Base-by-base conservation (phyloP, 2,888 invertebrate species). In the Nasonovia ribisnigri region DNA sequence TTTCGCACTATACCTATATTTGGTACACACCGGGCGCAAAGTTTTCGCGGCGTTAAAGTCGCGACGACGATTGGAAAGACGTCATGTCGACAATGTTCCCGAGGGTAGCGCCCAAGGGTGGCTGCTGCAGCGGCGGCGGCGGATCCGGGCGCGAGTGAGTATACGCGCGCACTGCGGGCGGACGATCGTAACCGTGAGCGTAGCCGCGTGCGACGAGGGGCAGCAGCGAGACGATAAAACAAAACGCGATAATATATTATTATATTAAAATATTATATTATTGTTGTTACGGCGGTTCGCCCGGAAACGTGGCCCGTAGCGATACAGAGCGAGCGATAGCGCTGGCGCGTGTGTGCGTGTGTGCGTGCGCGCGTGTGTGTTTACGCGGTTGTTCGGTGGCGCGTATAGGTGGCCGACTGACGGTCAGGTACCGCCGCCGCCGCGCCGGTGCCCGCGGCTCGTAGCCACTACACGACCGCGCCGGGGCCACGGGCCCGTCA, bases 401-500 rank as follows among this genome's bases (percentile, higher is more conserved):
- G 93, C 77, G 92, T 84, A 93, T 57, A 93, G 89, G 93, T 89
- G 93, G 89, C 89, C 93, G 93, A 93, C 93, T 93, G 93, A 93
- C 93, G 92, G 89, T 84, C 93, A 54, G 84, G 89, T 84, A 84
- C 42, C 36, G 67, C 88, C 29, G 92, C 88, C 92, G 92, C 54
- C 36, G 51, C 43, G 77, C 84, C 92, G 88, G 93, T 93, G 93
- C 93, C 93, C 93, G 89, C 93, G 93, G 93, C 93, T 84, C 89
- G 54, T 46, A 46, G 88, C 92, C 88, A 57, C 54, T 84, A 57
- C 84, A 60, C 92, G 92, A 20, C 48, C 67, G 51, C 42, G 57
- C 60, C 86, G 67, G 88, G 87, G 88, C 88, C 84, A n/a, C 77
- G 77, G 29, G 48, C 54, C 88, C 84, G 92, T 84, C 89, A 93